phyloP scores from a whole-genome alignment of 2,888 invertebrate species.

The Byasa hedistus region DNA sequence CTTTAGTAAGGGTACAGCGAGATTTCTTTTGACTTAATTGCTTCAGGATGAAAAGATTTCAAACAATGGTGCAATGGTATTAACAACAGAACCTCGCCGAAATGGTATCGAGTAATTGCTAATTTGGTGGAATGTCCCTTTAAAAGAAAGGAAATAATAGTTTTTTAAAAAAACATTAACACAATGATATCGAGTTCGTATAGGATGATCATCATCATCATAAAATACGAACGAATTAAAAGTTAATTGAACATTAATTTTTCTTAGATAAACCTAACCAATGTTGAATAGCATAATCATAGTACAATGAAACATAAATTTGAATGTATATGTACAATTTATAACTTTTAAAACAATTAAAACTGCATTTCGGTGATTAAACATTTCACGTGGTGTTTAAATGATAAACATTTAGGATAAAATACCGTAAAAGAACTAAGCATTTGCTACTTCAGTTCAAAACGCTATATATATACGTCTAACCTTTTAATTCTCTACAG shows the following conservation, averaged over 20 bases:
- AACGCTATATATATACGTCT: too few relatives aligned
- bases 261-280: background rate
- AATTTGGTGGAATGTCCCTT: constrained; percentile 34
- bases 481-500: too few relatives aligned
- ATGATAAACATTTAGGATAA: too few relatives aligned
- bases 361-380: too few relatives aligned
- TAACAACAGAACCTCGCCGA: constrained; percentile 51
- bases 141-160: constrained; percentile 12
- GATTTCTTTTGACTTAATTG: constrained; percentile 64
- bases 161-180: background rate
- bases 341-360: too few relatives aligned
- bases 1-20: constrained; percentile 49
- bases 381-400: too few relatives aligned
- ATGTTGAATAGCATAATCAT: background rate
- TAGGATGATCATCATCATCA: too few relatives aligned
- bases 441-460: too few relatives aligned
- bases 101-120: constrained; percentile 43
- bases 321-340: too few relatives aligned
- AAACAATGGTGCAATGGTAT: constrained; percentile 56
- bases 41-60: constrained; percentile 68
- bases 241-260: background rate
- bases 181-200: background rate
- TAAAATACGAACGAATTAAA: too few relatives aligned
- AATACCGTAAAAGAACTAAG: too few relatives aligned
- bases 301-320: background rate